phyloP scores from a whole-genome alignment of 2,797 vertebrate genomes.

The Xenopus petersii region DNA sequence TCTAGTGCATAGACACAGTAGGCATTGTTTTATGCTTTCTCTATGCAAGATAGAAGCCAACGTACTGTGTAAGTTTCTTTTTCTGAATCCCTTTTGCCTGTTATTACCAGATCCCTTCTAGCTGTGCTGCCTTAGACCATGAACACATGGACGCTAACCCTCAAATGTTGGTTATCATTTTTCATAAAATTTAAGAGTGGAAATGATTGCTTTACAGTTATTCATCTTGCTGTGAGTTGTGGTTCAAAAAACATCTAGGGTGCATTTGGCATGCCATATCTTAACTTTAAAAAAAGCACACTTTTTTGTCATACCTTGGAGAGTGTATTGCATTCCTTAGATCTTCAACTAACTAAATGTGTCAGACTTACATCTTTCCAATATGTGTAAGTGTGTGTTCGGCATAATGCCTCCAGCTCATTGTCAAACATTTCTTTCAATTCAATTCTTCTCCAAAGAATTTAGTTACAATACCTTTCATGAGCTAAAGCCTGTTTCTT shows the following conservation, averaged over 20 bases:
- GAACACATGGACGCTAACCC: too few species aligned
- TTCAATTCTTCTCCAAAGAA: background rate
- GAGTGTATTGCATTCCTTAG: background rate
- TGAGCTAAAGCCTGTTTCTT: background rate
- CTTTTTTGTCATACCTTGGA: background rate
- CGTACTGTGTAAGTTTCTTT: too few species aligned
- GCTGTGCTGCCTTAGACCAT: too few species aligned
- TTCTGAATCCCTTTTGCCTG: too few species aligned
- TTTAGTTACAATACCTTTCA: conserved; percentile 3
- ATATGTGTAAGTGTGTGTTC: background rate
- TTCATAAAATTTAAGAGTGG: too few species aligned
- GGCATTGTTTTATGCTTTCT: too few species aligned
- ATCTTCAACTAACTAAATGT: background rate
- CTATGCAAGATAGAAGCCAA: too few species aligned
- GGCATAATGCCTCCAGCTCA: background rate
- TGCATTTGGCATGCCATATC: background rate
- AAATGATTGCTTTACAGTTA: background rate
- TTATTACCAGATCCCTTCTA: too few species aligned
- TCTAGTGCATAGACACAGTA: too few species aligned
- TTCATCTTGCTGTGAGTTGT: background rate
- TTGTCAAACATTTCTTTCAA: background rate
- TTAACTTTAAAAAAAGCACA: background rate
- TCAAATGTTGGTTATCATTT: too few species aligned
- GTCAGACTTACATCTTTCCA: background rate
- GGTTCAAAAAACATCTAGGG: background rate